phyloP scores from a whole-genome alignment of 2,888 invertebrate species.

The Drosophila anceps region DNA sequence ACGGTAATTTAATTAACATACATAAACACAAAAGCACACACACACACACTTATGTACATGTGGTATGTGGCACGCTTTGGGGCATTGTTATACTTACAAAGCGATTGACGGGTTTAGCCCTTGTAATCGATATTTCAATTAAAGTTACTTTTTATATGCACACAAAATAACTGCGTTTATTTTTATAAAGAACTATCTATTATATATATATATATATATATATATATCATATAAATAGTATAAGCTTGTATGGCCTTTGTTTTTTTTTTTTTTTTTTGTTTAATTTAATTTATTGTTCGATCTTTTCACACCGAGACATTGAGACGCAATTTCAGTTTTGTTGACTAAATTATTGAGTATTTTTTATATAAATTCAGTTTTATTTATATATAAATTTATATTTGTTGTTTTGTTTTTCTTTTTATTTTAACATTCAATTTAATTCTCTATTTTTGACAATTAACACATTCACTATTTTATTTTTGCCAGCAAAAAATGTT shows the following conservation, averaged over 20 bases:
- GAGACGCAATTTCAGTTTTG: background rate
- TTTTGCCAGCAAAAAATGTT: background rate
- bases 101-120: constrained; percentile 35
- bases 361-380: background rate
- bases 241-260: background rate
- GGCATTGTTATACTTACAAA: constrained; percentile 61
- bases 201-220: background rate
- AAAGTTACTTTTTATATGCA: constrained; percentile 9
- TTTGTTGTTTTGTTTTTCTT: background rate
- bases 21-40: constrained; percentile 55
- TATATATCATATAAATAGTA: background rate
- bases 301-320: background rate
- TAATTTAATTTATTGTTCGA: background rate
- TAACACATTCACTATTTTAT: background rate
- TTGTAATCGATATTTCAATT: constrained; percentile 59
- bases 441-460: background rate
- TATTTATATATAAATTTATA: background rate
- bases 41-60: constrained; percentile 11
- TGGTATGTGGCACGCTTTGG: constrained; percentile 36
- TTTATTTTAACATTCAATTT: too few species aligned
- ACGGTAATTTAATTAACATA: constrained; percentile 80
- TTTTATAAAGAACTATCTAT: background rate
- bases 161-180: background rate
- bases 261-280: constrained; percentile 1
- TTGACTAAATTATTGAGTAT: background rate